These are phyloP conservation scores for Calameuta filiformis DNA, from an alignment of 2,888 invertebrate genomes.

Conservation along the genomic window DNA sequence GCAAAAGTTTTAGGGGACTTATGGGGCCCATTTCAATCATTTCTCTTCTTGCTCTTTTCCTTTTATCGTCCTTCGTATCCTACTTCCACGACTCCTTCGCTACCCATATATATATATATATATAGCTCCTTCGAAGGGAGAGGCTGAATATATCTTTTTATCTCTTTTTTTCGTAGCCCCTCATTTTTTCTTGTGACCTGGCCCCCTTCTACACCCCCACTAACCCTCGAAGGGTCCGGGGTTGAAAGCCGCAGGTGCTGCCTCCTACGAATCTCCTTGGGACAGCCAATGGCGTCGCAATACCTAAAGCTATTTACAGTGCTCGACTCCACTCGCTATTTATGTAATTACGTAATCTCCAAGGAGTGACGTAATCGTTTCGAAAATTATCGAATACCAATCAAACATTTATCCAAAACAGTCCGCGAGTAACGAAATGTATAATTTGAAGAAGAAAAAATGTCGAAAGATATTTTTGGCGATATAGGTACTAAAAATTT, in stretches of 20 bases:
- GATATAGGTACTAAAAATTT: not conserved
- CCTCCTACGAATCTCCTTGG: slow-evolving; percentile 43
- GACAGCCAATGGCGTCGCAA: slow-evolving; percentile 39
- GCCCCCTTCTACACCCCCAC: slow-evolving; percentile 36
- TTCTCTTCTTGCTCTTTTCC: slow-evolving; percentile 23
- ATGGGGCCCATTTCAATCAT: slow-evolving; percentile 21
- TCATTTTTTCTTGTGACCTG: slow-evolving; percentile 41
- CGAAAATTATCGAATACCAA: not conserved
- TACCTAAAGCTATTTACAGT: not conserved
- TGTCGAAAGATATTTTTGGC: not conserved
- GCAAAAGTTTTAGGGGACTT: not conserved
- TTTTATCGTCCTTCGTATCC: slow-evolving; percentile 18
- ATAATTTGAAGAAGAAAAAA: not conserved
- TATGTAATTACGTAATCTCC: not conserved
- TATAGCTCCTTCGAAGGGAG: not conserved
- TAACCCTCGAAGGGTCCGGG: slow-evolving; percentile 33
- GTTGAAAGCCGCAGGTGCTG: slow-evolving; percentile 59
- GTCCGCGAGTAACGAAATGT: not conserved
- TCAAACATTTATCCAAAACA: not conserved
- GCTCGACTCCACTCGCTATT: not conserved
- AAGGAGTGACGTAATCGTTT: not conserved
- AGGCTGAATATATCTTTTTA: slow-evolving; percentile 24
- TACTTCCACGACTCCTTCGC: slow-evolving; percentile 21
- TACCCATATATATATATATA: slow-evolving; percentile 16
- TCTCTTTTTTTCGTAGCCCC: slow-evolving; percentile 20